Evolutionary conservation across 2,113 vertebrate genomes (phyloP), one percentile per base, ranked within the genome.

Genomic region (Leptodactylus fuscus): DNA sequence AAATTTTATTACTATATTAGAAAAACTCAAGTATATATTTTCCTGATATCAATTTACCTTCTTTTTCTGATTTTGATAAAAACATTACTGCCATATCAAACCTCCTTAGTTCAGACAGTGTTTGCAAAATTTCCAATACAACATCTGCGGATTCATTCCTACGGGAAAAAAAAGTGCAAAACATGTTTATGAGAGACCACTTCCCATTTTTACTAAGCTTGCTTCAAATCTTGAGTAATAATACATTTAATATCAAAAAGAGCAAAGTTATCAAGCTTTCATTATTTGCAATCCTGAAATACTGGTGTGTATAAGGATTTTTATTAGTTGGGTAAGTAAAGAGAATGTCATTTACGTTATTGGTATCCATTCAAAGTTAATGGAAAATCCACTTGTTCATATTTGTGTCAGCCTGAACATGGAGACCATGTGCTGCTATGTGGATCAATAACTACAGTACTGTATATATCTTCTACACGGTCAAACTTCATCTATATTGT

Each of bases 41-140:
- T n/a, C n/a, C n/a, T n/a, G n/a, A n/a, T n/a, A n/a, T n/a, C n/a
- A n/a, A n/a, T 93, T 89, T 87, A 99, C 98, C 92, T 94, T 94
- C 95, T 91, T 94, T 98, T 91, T 99, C 97, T 3, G 93, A 51
- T 18, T 92, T 87, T 3, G 97, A 97, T 96, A 98, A 96, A 92
- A 99, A 97, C 97, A 99, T 97, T 82, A 99, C 92, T 0, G 96
- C 95, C 96, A 98, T 98, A 91, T 98, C 93, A 91, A 99, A 99
- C 86, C 97, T 95, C 89, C 91, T 94, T 81, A 97, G 92, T 46
- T 94, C 92, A 18, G 96, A 95, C 1, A 99, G 93, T 58, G 90
- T 96, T 82, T 90, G 91, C 85, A 99, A 95, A 87, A 96, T 91
- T 89, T 96, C 94, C 90, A 97, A 88, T 13, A 95, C 94, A 46